Evolutionary conservation across 2,113 vertebrate genomes (phyloP), one percentile per base, ranked within the genome.

Genomic region (Misgurnus anguillicaudatus): DNA sequence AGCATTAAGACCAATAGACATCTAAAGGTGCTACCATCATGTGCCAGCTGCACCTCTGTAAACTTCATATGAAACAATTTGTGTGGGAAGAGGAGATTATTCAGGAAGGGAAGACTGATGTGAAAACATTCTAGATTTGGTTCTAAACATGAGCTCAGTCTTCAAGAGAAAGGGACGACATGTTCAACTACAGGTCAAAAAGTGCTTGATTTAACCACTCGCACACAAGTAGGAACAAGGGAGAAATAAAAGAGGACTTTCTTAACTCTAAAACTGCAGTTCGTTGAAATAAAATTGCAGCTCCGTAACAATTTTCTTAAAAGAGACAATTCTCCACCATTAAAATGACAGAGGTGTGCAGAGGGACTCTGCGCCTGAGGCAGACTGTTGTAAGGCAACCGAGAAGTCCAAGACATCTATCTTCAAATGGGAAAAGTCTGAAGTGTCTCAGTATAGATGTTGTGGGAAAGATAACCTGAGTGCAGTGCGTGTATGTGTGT

Each of bases 371-470:
- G 84, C 51, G 53, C 73, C 88, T 91, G 91, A 91, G 89, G 90
- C 92, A 92, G 91, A 87, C 86, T 72, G 80, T 87, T 87, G 87
- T 91, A 93, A 93, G 92, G 92, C 92, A 81, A 91, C 91, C 88
- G 89, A 91, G 84, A 90, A 91, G 89, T 90, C 83, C 85, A 69
- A 83, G 80, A 78, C 76, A 87, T 87, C 85, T 88, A 86, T 84
- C 83, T 87, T 91, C 89, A 90, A 86, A 81, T 82, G 89, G 89
- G 86, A 88, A 87, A 89, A 90, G 87, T 93, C 89, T 89, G 91
- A 92, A 91, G 88, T 89, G 90, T 90, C 90, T 91, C 88, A 86
- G 87, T 89, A 88, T 90, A 89, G 87, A 85, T 86, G 38, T 86
- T 66, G 85, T 88, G 85, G 89, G 87, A 86, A 90, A 84, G 88